These are phyloP conservation scores for Metridium senile DNA, from an alignment of 92 coral and sea anemone species.

Conservation along the genomic window DNA sequence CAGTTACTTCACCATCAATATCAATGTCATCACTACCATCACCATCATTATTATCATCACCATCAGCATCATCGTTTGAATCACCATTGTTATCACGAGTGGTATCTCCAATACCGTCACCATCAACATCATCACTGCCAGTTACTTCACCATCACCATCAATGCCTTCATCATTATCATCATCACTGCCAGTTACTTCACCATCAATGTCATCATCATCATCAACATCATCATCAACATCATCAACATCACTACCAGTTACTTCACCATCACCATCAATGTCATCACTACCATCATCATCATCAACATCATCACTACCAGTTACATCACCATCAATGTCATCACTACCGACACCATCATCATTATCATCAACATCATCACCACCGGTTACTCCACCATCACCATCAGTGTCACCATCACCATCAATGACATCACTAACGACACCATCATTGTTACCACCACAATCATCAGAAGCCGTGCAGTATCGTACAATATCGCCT, in stretches of 20 bases:
- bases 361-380: neutral
- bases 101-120: neutral
- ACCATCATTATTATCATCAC: neutral
- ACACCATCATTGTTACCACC: too few relatives aligned
- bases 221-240: neutral
- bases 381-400: neutral
- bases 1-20: neutral
- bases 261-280: neutral
- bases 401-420: too few relatives aligned
- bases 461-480: too few relatives aligned
- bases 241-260: slow-evolving; percentile 4
- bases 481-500: too few relatives aligned
- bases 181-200: neutral
- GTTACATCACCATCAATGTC: neutral
- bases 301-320: neutral
- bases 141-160: neutral
- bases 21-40: neutral
- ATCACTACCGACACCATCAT: neutral
- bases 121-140: slow-evolving; percentile 16
- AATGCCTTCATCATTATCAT: neutral
- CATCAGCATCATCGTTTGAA: too few relatives aligned
- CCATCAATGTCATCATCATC: neutral
- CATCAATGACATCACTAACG: too few relatives aligned
- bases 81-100: too few relatives aligned
- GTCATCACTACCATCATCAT: neutral